Base-by-base conservation (phyloP, 2,797 vertebrate species). In the Pelodytes ibericus region DNA sequence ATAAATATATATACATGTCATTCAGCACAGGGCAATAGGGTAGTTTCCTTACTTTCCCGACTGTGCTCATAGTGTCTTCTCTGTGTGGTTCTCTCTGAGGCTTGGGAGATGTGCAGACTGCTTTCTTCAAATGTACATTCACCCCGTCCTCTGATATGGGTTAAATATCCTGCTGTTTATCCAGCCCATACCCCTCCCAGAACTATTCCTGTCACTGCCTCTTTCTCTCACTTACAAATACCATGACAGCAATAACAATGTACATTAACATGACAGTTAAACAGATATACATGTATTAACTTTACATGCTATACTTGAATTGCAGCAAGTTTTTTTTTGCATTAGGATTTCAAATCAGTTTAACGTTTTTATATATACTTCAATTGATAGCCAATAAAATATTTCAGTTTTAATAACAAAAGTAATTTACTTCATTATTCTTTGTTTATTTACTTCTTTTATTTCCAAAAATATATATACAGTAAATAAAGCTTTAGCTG, bases 161-260 rank as follows among this genome's bases (percentile, higher is more conserved):
- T 78, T 78, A 72, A 72, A 78, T 78, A 78, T 53, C 26, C 29
- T 66, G 25, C 62, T 53, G 36, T 41, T 27, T 61, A 41, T 11
- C 70, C 75, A 77, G 41, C 69, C 75, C 75, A 58, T 51, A 78
- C 16, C 49, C 68, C 51, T 71, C 60, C 68, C 67, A 22, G n/a
- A 27, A 16, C 3, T 67, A 67, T 67, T 26, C 26, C 41, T 16
- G 24, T 39, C 63, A 3, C 36, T 65, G 5, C 24, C 15, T n/a
- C n/a, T 16, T n/a, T n/a, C 2, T 41, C 27, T 6, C n/a, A 31
- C 8, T 31, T 29, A 5, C 27, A 22, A 27, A 16, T 57, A 65
- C 36, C 66, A 31, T 53, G 33, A 10, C 20, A 25, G 24, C 29
- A 33, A 29, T 64, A 56, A 56, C 44, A 36, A 29, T 5, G 36